Conservation (phyloP, 2,113 vertebrate species). For the Hymenochirus boettgeri region DNA sequence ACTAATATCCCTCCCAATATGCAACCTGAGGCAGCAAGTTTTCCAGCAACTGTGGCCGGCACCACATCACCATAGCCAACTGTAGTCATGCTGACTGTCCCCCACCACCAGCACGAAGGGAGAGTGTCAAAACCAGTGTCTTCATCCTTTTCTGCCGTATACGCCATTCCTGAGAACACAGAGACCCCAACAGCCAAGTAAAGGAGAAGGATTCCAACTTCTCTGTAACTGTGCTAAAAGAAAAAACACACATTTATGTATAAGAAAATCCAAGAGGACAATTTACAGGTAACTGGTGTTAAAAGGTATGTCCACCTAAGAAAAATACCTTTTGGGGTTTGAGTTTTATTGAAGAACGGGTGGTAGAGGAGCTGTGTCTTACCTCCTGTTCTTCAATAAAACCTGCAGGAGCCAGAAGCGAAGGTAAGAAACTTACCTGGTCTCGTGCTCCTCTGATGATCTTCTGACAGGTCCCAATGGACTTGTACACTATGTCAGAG, state of each 20-base stretch:
- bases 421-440: too few relatives aligned
- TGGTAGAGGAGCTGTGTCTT: too few relatives aligned
- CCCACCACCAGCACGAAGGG: constrained; percentile 98
- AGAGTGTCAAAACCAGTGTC: constrained; percentile 89
- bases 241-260: constrained; percentile 39
- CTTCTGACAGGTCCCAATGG: too few relatives aligned
- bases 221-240: constrained; percentile 93
- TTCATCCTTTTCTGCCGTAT: constrained; percentile 90
- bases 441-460: too few relatives aligned
- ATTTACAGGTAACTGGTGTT: too few relatives aligned
- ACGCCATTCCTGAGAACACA: constrained; percentile 89
- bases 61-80: constrained; percentile 95
- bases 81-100: constrained; percentile 96
- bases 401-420: too few relatives aligned
- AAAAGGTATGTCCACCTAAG: too few relatives aligned
- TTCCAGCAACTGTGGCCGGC: constrained; percentile 84
- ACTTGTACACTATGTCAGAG: too few relatives aligned
- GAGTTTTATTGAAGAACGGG: too few relatives aligned
- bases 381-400: too few relatives aligned
- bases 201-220: constrained; percentile 90
- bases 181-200: constrained; percentile 91
- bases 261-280: too few relatives aligned
- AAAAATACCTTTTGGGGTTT: too few relatives aligned
- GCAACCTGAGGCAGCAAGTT: constrained; percentile 89
- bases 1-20: constrained; percentile 92